Evolutionary conservation across 2,888 invertebrate genomes (phyloP), one percentile per base, ranked within the genome.

Genomic region (Ophion obscuratus): DNA sequence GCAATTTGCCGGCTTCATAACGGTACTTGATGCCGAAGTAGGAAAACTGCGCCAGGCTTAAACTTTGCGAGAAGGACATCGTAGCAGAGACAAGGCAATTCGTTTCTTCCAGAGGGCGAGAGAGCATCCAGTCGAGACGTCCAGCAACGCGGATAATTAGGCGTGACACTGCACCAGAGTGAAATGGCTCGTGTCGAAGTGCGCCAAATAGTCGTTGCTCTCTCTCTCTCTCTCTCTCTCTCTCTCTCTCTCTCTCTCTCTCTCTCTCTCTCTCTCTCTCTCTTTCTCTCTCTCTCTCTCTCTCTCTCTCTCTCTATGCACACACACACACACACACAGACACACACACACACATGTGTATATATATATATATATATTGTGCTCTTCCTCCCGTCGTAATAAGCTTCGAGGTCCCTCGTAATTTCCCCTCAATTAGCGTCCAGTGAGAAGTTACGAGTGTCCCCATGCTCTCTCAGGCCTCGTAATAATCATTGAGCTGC

Each of bases 401-500:
- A 88, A 89, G 81, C 87, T 73, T 57, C 64, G 86, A 57, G 74
- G 74, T 71, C 57, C 67, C 87, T 89, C 83, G 85, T 89, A 89
- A 88, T 90, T 90, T 90, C 87, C 88, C 87, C 87, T 90, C 88
- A 88, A 90, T 90, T 90, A 90, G 87, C 81, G 85, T 71, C 79
- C 87, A 80, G 81, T 77, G 87, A 87, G 87, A 88, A 89, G 88
- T 89, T 84, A 88, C 84, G 81, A 87, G 62, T 44, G 40, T 75
- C 57, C 73, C 61, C 62, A n/a, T 44, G 74, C 62, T 53, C 31
- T 66, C 36, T n/a, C 57, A 71, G 20, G 17, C 20, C 61, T 67
- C 27, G 40, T 75, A 76, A 87, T n/a, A 62, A 61, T 74, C 70
- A 71, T 70, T 71, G 81, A 83, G 85, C 83, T 85, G 84, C 59